Evolutionary conservation across 2,113 vertebrate species (phyloP).

Genomic region (Empidonax alnorum): DNA sequence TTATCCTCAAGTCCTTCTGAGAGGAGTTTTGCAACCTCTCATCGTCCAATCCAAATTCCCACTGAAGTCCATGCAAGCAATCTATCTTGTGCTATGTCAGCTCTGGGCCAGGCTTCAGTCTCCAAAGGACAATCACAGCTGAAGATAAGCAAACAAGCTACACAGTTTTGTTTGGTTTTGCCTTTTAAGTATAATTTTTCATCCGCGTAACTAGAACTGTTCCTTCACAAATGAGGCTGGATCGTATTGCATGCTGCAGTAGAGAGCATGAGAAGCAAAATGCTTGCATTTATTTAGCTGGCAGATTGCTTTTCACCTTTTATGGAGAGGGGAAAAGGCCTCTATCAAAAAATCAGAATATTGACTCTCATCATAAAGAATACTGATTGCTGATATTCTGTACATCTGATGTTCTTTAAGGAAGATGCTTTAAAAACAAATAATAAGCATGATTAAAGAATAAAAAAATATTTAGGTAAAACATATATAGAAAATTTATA

Average conservation of each 20-base stretch:
- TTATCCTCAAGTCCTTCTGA: neutral
- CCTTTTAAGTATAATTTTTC: slow-evolving; percentile 48
- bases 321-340: neutral
- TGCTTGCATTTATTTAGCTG: neutral
- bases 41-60: neutral
- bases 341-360: neutral
- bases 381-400: neutral
- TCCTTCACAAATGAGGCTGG: neutral
- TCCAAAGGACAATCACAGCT: slow-evolving; percentile 36
- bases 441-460: neutral
- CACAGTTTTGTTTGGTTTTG: slow-evolving; percentile 18
- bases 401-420: neutral
- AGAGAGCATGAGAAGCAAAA: slow-evolving; percentile 17
- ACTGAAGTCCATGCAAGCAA: slow-evolving; percentile 17
- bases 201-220: neutral
- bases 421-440: neutral
- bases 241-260: neutral
- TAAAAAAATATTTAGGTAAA: neutral
- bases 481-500: too few relatives aligned
- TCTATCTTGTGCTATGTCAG: neutral
- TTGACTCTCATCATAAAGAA: neutral
- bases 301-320: neutral
- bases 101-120: neutral
- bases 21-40: neutral
- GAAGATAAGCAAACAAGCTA: slow-evolving; percentile 53